Base-by-base conservation (phyloP, 2,113 vertebrate genomes). In the Lanius collurio region DNA sequence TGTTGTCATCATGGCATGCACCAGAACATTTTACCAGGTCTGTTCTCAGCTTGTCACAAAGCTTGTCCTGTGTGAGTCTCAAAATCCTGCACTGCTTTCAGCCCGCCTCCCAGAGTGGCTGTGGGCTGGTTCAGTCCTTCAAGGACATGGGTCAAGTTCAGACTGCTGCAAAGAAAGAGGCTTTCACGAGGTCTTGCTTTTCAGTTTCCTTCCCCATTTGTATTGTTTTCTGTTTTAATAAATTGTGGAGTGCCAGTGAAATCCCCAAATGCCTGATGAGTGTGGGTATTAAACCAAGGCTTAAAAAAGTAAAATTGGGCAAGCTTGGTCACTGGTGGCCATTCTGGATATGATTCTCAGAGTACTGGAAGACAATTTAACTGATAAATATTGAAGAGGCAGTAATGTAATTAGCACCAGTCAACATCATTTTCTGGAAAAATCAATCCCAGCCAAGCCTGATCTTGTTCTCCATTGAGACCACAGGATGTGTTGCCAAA, bases 151-250 rank as follows among this genome's bases (percentile, higher is more conserved):
- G n/a, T 65, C 69, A 17, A 26, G 59, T 46, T 91, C 69, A 87
- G 31, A 35, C 70, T 85, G 46, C 78, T 82, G 62, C 89, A 87
- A 64, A 83, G 64, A 83, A 84, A 59, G 68, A 74, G 41, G 28
- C 57, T 79, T 93, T 91, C 65, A 68, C 2, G 0, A 78, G 69
- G 27, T 52, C 0, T 4, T 0, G 0, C 65, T 91, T 90, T 76
- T 71, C 81, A 76, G 52, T 65, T 87, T 84, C 91, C 87, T 91
- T 76, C 46, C 24, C 33, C 50, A 13, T 76, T 89, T 71, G 37
- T 30, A 53, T 75, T 62, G 31, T 76, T 91, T 94, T 94, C 77
- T 84, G 19, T 56, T 90, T 81, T 28, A 81, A 59, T 84, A 78
- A 75, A 56, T 52, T 2, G 2, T 31, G 20, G n/a, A 31, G 28